Percentiles rank a stretch among this genome's conserved stretches.
Conservation (phyloP, 1,140 invertebrate genomes). For the Heliothis virescens region DNA sequence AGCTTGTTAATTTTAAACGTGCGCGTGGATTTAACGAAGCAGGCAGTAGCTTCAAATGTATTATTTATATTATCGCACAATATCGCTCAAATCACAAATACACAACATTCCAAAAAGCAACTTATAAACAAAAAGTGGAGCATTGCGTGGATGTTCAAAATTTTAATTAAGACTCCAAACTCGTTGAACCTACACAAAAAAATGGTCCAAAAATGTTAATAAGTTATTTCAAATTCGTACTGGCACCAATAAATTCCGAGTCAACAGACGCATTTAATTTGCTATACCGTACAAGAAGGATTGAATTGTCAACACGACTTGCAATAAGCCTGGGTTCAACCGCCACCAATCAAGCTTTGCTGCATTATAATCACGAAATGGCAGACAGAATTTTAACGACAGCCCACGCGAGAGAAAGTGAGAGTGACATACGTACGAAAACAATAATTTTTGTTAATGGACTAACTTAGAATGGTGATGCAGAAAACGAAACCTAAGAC, state of each 20-base stretch:
- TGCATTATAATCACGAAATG: constrained; percentile 58
- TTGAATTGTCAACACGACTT: constrained; percentile 64
- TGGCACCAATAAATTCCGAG: constrained; percentile 22
- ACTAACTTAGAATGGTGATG: constrained; percentile 47
- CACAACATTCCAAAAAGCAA: not conserved
- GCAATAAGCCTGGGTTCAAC: constrained; percentile 41
- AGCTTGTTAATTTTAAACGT: not conserved
- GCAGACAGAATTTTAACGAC: constrained; percentile 64
- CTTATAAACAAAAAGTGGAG: constrained; percentile 22
- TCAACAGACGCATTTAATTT: constrained; percentile 38
- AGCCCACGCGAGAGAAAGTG: constrained; percentile 64
- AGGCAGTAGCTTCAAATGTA: not conserved
- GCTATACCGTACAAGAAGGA: constrained; percentile 58
- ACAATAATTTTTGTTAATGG: constrained; percentile 59
- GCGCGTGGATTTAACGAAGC: not conserved
- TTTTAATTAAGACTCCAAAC: constrained; percentile 25
- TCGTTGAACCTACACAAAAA: constrained; percentile 31
- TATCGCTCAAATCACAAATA: not conserved
- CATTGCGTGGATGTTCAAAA: constrained; percentile 30
- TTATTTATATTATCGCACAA: constrained; percentile 8
- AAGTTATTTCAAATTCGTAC: constrained; percentile 39
- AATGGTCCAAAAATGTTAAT: constrained; percentile 35
- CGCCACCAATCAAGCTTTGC: constrained; percentile 42
- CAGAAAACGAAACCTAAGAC: constrained; percentile 52
- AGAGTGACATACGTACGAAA: constrained; percentile 64